Evolutionary conservation across 2,888 invertebrate species (phyloP).

Genomic region (Melinaea menophilus): DNA sequence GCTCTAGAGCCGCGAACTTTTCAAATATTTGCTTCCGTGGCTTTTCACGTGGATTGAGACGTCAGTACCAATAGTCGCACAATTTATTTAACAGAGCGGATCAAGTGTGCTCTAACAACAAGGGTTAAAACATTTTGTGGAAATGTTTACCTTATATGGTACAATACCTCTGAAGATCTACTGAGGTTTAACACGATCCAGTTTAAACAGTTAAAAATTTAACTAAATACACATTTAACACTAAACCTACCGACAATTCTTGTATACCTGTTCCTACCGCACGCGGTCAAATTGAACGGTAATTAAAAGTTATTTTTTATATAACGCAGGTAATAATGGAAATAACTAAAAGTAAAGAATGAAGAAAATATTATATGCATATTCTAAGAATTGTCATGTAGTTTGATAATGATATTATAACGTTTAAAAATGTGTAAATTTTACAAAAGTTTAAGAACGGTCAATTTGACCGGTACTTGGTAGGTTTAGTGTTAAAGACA

Average conservation of each 20-base stretch:
- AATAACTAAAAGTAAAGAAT: too few species aligned
- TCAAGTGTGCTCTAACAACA: slow-evolving; percentile 75
- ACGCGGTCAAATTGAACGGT: too few species aligned
- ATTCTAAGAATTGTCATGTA: too few species aligned
- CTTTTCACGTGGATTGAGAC: slow-evolving; percentile 66
- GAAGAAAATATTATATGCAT: too few species aligned
- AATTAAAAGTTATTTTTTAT: too few species aligned
- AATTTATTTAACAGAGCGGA: slow-evolving; percentile 66
- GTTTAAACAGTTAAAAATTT: neutral
- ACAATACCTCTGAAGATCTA: neutral
- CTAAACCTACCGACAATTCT: too few species aligned
- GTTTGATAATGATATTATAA: too few species aligned
- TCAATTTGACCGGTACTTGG: too few species aligned
- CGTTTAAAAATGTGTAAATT: neutral
- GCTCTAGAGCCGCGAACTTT: slow-evolving; percentile 60
- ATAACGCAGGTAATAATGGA: too few species aligned
- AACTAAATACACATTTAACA: neutral
- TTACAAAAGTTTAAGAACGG: neutral
- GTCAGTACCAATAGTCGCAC: slow-evolving; percentile 61
- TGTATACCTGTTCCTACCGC: too few species aligned
- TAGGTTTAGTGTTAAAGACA: too few species aligned
- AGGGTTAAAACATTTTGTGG: slow-evolving; percentile 37
- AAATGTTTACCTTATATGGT: slow-evolving; percentile 15
- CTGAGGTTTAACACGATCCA: neutral
- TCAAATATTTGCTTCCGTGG: slow-evolving; percentile 73